phyloP scores from a whole-genome alignment of 2,888 invertebrate species.

The Podabrus alpinus region DNA sequence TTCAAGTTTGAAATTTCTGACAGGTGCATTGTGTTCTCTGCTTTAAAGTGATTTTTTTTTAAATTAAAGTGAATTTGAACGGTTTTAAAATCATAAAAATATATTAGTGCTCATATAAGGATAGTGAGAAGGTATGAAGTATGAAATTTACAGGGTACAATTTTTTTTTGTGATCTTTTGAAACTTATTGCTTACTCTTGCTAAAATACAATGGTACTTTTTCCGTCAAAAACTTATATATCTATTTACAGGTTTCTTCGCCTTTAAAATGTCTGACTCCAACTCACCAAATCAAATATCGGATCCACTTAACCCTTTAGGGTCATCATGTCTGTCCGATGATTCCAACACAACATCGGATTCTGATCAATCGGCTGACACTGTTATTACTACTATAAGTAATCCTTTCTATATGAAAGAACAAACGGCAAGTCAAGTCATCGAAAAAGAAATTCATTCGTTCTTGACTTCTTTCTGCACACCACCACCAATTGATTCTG shows the following conservation, averaged over 20 bases:
- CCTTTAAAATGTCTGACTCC: neutral
- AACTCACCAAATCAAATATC: neutral
- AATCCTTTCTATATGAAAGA: too few relatives aligned
- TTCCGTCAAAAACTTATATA: neutral
- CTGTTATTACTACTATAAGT: too few relatives aligned
- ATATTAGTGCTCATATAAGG: neutral
- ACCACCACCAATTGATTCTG: rapidly evolving
- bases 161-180: neutral
- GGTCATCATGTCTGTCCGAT: too few relatives aligned
- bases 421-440: neutral
- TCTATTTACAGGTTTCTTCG: neutral
- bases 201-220: neutral
- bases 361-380: neutral
- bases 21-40: neutral
- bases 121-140: neutral
- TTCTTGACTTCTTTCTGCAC: neutral
- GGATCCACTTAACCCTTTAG: too few relatives aligned
- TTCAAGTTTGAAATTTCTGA: neutral
- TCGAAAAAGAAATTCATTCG: neutral
- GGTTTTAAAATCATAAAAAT: neutral
- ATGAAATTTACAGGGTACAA: neutral
- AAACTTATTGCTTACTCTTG: neutral
- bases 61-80: neutral
- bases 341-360: neutral
- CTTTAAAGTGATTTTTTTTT: neutral